Base-by-base conservation (phyloP, 2,888 invertebrate species). In the Panzeria rudis region DNA sequence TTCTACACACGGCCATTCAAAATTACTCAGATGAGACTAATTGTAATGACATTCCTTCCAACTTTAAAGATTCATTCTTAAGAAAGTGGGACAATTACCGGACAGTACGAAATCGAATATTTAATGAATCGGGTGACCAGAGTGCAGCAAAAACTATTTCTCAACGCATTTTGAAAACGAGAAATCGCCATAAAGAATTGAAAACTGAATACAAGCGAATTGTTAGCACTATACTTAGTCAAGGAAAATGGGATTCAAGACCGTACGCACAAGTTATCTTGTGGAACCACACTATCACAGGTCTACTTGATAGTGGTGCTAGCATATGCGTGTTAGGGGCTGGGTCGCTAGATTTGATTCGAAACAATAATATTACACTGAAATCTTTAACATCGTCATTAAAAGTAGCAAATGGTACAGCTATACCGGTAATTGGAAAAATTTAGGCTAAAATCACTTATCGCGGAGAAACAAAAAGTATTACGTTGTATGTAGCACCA, bases 281-380 rank as follows among this genome's bases (percentile, higher is more conserved):
- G 9, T 44, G 23, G 15, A 44, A 44, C n/a, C 15, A 17, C 3
- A 17, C 15, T 1, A 44, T 56, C 9, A 20, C 23, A 0, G 59
- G 72, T 5, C 29, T 72, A 11, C 72, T 72, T 11, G 59, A 72
- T 17, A 59, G 56, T 17, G 72, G 72, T 11, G 72, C 72, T 23
- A 69, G 69, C 15, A 52, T 69, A 3, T 5, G 32, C 32, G 32
- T 32, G 4, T 6, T 32, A 17, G 52, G 35, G 6, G 52, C 69
- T 1, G 69, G 69, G 5, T 52, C 69, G 9, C 7, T 52, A 6
- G 50, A 54, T 2, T 54, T 69, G 15, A 6, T 69, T 7, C 41
- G n/a, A 13, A 20, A 52, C 2, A 29, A 35, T n/a, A 50, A 52
- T 11, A 11, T 52, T 3, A 11, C 5, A n/a, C 29, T 68, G 2